Conservation (phyloP, 2,113 vertebrate species). For the Cyphomyrus plagiostoma region DNA sequence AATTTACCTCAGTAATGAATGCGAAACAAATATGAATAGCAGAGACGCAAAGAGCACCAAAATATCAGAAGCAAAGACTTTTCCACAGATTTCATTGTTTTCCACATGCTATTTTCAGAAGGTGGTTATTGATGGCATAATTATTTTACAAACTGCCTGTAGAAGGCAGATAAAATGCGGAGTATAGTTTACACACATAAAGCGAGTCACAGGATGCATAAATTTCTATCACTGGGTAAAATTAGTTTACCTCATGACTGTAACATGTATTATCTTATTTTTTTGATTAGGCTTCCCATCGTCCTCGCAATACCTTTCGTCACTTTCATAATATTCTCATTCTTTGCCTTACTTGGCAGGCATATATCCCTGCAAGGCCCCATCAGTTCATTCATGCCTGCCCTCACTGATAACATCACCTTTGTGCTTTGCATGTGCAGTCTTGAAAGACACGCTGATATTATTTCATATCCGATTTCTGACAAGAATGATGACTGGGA, state of each 20-base stretch:
- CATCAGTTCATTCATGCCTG: constrained; percentile 1
- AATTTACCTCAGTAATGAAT: not conserved
- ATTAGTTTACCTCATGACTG: not conserved
- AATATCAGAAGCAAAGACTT: not conserved
- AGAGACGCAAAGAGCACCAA: not conserved
- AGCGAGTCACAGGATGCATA: not conserved
- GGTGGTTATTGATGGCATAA: not conserved
- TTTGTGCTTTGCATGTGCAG: constrained; percentile 20
- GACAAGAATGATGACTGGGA: not conserved
- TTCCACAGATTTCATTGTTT: not conserved
- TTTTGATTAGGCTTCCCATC: not conserved
- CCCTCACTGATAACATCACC: constrained; percentile 20
- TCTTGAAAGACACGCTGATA: constrained; percentile 19
- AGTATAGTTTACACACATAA: not conserved
- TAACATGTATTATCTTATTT: not conserved
- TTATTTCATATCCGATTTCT: constrained; percentile 13
- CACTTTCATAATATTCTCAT: not conserved
- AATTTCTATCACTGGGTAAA: not conserved
- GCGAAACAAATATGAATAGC: not conserved
- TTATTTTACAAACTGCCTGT: not conserved
- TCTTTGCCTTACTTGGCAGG: not conserved
- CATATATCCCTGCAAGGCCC: not conserved
- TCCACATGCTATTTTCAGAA: not conserved
- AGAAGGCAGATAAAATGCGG: not conserved
- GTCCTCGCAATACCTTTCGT: constrained; percentile 1